These are phyloP conservation scores for Panopea generosa DNA, from an alignment of 2,888 invertebrate species.

Conservation along the genomic window DNA sequence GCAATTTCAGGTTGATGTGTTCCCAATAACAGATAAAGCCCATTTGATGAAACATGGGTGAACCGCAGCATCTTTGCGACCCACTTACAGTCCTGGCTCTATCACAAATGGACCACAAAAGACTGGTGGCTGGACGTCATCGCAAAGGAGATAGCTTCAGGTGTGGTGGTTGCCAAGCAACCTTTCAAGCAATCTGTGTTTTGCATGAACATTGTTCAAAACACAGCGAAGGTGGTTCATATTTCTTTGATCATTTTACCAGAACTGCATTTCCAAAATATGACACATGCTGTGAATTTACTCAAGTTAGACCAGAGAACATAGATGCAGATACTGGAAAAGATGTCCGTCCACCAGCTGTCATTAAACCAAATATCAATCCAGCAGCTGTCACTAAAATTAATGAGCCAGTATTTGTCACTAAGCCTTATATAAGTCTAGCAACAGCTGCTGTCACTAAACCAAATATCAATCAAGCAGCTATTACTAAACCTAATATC, in stretches of 20 bases:
- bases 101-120: not conserved
- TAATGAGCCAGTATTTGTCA: too few relatives aligned
- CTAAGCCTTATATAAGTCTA: too few relatives aligned
- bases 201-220: constrained; percentile 33
- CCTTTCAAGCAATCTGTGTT: constrained; percentile 35
- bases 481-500: too few relatives aligned
- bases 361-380: too few relatives aligned
- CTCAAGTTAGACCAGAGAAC: constrained; percentile 28
- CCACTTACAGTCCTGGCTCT: not conserved
- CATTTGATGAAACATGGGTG: constrained; percentile 1
- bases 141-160: constrained; percentile 14
- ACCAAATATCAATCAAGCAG: too few relatives aligned
- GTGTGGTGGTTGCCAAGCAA: constrained; percentile 37
- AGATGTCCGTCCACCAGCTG: not conserved
- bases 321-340: not conserved
- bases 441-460: too few relatives aligned
- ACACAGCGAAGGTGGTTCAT: constrained; percentile 43
- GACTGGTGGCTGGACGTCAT: not conserved
- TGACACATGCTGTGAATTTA: constrained; percentile 41
- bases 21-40: too few relatives aligned
- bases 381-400: too few relatives aligned
- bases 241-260: constrained; percentile 37
- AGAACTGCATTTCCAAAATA: constrained; percentile 50
- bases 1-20: too few relatives aligned
- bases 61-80: constrained; percentile 9